These are phyloP conservation scores for Caenorhabditis angaria DNA, from an alignment of 2,888 invertebrate species.

Conservation along the genomic window DNA sequence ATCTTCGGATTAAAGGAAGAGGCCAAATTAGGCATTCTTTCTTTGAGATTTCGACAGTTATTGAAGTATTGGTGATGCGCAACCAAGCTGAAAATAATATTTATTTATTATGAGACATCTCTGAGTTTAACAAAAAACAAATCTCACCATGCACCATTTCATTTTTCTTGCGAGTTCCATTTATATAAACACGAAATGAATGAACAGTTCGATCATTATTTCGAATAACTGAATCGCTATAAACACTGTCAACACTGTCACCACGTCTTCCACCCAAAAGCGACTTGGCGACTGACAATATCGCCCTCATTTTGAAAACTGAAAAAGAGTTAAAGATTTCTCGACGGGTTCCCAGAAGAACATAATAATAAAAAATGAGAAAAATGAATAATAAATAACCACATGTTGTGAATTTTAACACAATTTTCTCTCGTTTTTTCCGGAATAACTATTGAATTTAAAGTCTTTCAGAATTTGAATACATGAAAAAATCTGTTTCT, in stretches of 20 bases:
- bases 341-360: too few species aligned
- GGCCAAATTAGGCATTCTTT: slow-evolving; percentile 62
- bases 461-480: background rate
- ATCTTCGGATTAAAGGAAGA: slow-evolving; percentile 63
- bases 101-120: background rate
- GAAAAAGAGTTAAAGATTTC: background rate
- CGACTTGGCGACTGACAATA: slow-evolving; percentile 37
- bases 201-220: slow-evolving; percentile 14
- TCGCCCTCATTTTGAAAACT: slow-evolving; percentile 41
- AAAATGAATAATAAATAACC: background rate
- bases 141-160: slow-evolving; percentile 26
- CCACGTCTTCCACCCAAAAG: slow-evolving; percentile 29
- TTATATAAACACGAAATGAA: slow-evolving; percentile 35
- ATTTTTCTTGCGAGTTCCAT: slow-evolving; percentile 30
- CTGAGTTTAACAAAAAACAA: background rate
- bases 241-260: slow-evolving; percentile 6
- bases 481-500: background rate
- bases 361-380: background rate
- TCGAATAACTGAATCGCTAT: background rate
- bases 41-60: slow-evolving; percentile 56
- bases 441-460: background rate
- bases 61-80: slow-evolving; percentile 39
- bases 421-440: background rate
- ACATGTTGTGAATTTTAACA: background rate
- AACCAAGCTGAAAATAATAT: slow-evolving; percentile 58